These are phyloP conservation scores for Hirtodrosophila cameraria DNA, from an alignment of 2,888 invertebrate genomes.

Conservation along the genomic window DNA sequence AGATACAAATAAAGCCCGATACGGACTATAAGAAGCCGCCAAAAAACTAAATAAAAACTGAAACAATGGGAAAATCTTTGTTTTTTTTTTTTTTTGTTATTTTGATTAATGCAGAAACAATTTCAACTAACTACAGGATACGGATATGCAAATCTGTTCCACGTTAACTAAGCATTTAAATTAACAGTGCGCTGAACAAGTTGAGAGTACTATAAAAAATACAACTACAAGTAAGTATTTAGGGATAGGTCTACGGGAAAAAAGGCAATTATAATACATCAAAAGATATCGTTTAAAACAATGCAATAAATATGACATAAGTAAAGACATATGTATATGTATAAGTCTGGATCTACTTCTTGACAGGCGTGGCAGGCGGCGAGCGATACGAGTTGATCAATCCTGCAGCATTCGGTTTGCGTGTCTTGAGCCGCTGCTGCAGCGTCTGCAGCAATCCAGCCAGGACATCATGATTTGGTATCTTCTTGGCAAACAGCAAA, in stretches of 20 bases:
- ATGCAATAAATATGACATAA: conserved; percentile 71
- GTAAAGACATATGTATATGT: conserved; percentile 9
- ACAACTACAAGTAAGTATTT: conserved; percentile 50
- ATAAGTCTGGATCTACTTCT: conserved; percentile 48
- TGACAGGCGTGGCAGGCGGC: conserved; percentile 70
- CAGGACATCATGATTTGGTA: conserved; percentile 95
- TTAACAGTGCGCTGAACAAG: conserved; percentile 73
- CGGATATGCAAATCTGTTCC: conserved; percentile 29
- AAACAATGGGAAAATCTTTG: neutral
- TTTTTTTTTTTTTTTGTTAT: conserved; percentile 33
- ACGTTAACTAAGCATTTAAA: conserved; percentile 50
- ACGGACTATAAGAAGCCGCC: conserved; percentile 52
- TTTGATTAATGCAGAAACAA: conserved; percentile 70
- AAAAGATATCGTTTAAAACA: conserved; percentile 58
- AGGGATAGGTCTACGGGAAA: conserved; percentile 9
- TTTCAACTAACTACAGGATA: conserved; percentile 74
- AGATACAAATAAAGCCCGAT: conserved; percentile 39
- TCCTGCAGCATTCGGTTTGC: conserved; percentile 81
- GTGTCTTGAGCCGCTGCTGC: conserved; percentile 91
- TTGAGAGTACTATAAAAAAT: conserved; percentile 61
- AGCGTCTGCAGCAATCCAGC: conserved; percentile 91
- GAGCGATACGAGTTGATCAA: conserved; percentile 78
- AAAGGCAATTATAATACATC: conserved; percentile 64
- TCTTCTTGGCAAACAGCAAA: conserved; percentile 93
- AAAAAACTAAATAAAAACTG: conserved; percentile 28